These are phyloP conservation scores for Rhogogaster chlorosoma DNA, from an alignment of 2,888 invertebrate species.

Conservation along the genomic window DNA sequence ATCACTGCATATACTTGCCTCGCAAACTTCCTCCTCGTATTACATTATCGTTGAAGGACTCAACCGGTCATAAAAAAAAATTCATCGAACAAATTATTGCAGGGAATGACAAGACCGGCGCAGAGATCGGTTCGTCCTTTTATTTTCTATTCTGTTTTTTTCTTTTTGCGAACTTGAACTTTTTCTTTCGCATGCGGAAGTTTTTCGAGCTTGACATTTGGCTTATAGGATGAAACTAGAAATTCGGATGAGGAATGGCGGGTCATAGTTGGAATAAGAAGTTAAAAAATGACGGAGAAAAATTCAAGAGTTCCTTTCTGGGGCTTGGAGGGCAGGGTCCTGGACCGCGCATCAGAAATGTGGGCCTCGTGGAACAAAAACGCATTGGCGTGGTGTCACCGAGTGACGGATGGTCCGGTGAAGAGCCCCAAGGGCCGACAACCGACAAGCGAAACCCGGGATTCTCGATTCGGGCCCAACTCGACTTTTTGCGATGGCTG, in stretches of 20 bases:
- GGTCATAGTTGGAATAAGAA: background rate
- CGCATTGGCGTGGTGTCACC: conserved; percentile 71
- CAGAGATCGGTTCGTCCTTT: background rate
- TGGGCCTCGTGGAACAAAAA: conserved; percentile 62
- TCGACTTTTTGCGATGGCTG: conserved; percentile 45
- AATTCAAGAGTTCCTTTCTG: conserved; percentile 55
- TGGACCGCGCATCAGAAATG: conserved; percentile 59
- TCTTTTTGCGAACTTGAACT: background rate
- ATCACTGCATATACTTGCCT: background rate
- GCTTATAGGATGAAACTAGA: background rate
- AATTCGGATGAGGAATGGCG: background rate
- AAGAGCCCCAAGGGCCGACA: conserved; percentile 65
- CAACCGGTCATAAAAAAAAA: background rate
- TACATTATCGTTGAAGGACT: background rate
- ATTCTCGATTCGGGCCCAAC: conserved; percentile 48
- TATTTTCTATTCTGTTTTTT: background rate
- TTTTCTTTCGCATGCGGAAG: background rate
- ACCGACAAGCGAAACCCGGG: conserved; percentile 56
- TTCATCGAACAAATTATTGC: background rate
- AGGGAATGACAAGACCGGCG: background rate
- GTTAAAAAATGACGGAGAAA: background rate
- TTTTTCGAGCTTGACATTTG: background rate
- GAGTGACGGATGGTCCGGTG: conserved; percentile 73
- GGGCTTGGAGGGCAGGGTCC: conserved; percentile 58
- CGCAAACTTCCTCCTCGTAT: background rate